phyloP scores from a whole-genome alignment of 2,113 vertebrate genomes.

The Phocoena sinus region DNA sequence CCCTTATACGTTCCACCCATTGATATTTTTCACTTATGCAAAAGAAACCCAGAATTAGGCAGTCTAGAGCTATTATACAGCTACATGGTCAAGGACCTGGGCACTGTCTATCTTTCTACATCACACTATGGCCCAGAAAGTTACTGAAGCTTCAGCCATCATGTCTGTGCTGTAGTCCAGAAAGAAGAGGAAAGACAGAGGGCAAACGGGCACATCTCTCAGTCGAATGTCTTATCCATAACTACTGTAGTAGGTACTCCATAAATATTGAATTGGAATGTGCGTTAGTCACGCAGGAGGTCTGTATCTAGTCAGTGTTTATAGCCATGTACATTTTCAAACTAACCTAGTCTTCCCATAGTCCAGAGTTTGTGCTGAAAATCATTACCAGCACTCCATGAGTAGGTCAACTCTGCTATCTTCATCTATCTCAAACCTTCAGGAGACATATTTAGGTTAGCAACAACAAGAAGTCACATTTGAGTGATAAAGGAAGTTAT shows the following conservation, averaged over 20 bases:
- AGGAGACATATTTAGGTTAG: background rate
- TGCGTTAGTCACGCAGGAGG: background rate
- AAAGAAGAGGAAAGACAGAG: background rate
- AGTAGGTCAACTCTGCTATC: background rate
- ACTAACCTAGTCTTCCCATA: background rate
- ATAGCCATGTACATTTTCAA: background rate
- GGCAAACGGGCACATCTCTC: background rate
- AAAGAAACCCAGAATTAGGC: background rate
- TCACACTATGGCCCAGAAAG: background rate
- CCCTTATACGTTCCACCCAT: background rate
- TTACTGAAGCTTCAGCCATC: background rate
- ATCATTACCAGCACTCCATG: background rate
- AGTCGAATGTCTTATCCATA: background rate
- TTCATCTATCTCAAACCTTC: background rate
- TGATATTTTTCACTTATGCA: background rate
- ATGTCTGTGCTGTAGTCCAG: background rate
- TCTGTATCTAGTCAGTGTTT: background rate
- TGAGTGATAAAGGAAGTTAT: background rate
- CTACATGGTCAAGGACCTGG: background rate
- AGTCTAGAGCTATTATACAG: background rate
- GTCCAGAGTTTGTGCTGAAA: background rate
- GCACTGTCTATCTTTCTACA: background rate
- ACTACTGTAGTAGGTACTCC: background rate
- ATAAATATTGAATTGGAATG: background rate
- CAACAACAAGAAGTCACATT: background rate